Conservation (phyloP, 2,888 invertebrate species). For the Geophilus truncorum region DNA sequence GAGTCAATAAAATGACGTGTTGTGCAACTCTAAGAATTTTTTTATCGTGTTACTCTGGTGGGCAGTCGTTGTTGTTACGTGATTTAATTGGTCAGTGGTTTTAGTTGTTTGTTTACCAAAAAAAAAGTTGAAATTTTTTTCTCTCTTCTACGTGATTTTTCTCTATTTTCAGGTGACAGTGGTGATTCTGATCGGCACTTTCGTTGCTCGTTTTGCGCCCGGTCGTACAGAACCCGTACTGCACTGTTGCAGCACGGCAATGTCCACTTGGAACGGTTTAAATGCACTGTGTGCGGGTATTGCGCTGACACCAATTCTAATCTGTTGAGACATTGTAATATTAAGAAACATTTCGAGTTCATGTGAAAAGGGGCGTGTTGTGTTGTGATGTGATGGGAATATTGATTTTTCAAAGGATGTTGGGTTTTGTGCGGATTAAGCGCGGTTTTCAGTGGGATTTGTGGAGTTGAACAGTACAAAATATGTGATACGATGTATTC, state of each 20-base stretch:
- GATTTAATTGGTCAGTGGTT: background rate
- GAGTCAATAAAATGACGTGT: too few species aligned
- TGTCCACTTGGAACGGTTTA: constrained; percentile 24
- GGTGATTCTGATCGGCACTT: background rate
- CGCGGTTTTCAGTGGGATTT: too few species aligned
- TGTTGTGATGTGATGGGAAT: too few species aligned
- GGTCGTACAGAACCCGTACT: background rate
- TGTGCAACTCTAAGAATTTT: too few species aligned
- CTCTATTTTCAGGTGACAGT: background rate
- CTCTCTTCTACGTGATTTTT: background rate
- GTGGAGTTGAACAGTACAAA: too few species aligned
- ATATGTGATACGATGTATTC: too few species aligned
- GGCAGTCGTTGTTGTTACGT: background rate
- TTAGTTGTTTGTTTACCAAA: background rate
- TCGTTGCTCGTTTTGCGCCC: background rate
- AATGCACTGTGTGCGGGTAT: constrained; percentile 14
- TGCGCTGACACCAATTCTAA: constrained; percentile 18
- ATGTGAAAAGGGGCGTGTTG: background rate
- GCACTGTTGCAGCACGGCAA: constrained; percentile 8
- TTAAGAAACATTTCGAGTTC: background rate
- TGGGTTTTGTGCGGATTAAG: too few species aligned
- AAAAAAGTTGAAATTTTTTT: background rate
- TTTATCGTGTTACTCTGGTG: too few species aligned
- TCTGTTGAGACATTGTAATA: background rate
- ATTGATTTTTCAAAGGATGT: too few species aligned